phyloP scores from a whole-genome alignment of 2,113 vertebrate species.

The Naja naja region DNA sequence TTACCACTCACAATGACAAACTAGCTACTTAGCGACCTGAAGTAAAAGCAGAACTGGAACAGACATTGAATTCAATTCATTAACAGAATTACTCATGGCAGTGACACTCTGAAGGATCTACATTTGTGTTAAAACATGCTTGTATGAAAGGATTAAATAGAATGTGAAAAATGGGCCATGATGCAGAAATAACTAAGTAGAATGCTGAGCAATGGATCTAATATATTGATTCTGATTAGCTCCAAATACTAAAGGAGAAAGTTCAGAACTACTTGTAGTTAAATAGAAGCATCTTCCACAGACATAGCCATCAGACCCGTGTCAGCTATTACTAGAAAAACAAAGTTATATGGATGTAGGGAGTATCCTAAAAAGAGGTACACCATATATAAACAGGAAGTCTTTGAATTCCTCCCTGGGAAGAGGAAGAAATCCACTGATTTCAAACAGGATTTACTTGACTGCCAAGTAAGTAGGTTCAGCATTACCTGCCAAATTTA shows the following conservation, averaged over 20 bases:
- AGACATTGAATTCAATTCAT: background rate
- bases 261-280: background rate
- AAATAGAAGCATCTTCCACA: background rate
- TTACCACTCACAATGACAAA: background rate
- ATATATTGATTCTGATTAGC: slow-evolving; percentile 13
- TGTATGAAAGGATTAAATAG: background rate
- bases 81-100: slow-evolving; percentile 34
- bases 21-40: slow-evolving; percentile 13
- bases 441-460: background rate
- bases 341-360: background rate
- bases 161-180: background rate
- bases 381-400: background rate
- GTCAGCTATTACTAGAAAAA: slow-evolving; percentile 17
- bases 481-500: background rate
- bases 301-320: background rate
- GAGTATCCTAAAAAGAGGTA: background rate
- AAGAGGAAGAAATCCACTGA: background rate
- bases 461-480: background rate
- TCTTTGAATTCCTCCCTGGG: background rate
- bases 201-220: background rate
- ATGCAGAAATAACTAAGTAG: background rate
- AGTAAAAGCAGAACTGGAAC: background rate
- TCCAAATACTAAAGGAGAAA: background rate
- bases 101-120: background rate
- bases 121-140: slow-evolving; percentile 1